Evolutionary conservation across 1,140 invertebrate species (phyloP), one percentile per base, ranked within the genome.

Genomic region (Drosophila ercepeae): DNA sequence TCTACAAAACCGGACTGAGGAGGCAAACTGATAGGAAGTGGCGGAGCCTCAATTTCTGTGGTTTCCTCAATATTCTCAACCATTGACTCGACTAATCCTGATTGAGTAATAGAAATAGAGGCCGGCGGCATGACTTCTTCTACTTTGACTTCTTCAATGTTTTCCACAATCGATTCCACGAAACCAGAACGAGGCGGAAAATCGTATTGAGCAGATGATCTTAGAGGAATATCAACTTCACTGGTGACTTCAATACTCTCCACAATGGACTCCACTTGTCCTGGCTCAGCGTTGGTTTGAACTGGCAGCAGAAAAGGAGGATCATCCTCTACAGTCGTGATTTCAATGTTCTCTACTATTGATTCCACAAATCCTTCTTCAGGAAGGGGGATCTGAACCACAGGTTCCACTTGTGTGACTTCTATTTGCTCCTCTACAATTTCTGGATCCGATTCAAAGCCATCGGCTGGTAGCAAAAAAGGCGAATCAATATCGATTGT

Each of bases 121-220:
- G 29, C 29, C n/a, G 14, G 8, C 0, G 14, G n/a, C 21, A 11
- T 19, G 1, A 45, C 19, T 11, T 21, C 34, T n/a, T 14, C 32
- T 2, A 7, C 42, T 3, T 48, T 3, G 14, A 39, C 29, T 2
- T 64, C 60, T 1, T 64, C 60, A 1, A 64, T 61, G 19, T 14
- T 61, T 48, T 64, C 57, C 9, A 64, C 60, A 9, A 64, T 21
- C 0, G 60, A 61, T 18, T 61, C 60, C 1, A 64, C 60, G 1
- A 48, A 23, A 1, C 32, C 60, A 7, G 57, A 21, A 9, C 46
- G 57, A 16, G 19, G 0, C 3, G n/a, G 9, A 2, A 44, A 3
- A 21, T 0, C 5, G 9, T 1, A 4, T 0, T 27, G 18, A 3
- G 21, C 0, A 2, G 44, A 16, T 8, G 29, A 41, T 6, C 18